Evolutionary conservation across 2,888 invertebrate genomes (phyloP), one percentile per base, ranked within the genome.

Genomic region (Papilio elwesi): DNA sequence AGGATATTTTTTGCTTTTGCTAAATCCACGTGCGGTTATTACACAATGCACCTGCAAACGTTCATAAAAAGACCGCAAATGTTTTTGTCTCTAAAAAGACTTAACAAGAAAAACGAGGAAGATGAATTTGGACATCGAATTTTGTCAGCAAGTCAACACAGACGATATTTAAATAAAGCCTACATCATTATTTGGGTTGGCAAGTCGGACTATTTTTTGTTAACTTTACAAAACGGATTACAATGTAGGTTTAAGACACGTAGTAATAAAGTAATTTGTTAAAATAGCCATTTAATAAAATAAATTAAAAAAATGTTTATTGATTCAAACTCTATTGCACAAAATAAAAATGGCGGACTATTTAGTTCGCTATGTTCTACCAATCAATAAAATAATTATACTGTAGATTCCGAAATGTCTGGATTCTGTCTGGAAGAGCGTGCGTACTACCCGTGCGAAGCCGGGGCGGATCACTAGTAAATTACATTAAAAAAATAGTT

Each of bases 151-250:
- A 26, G 91, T 92, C 92, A 92, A 89, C 90, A 91, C 85, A 78
- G 78, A 85, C 85, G 84, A 38, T 86, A 71, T 90, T 88, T 90
- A 90, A 91, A 91, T 91, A 84, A 78, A 82, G 85, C 78, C 90
- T 87, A 91, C 91, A 89, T 92, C 92, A 92, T 92, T 92, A 92
- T 92, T 89, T 87, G 82, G 78, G 26, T 7, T 75, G 82, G 16
- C 74, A 71, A 74, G 79, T 80, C 68, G 13, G 74, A 83, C 80
- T 10, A 68, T 52, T 1, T 62, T 38, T n/a, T 57, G 49, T 71
- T 76, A 76, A 76, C 51, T 59, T 43, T 5, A 47, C 76, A 48
- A 1, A 2, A 15, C 15, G 52, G 52, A 52, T 51, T 51, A 13
- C 11, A 51, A 51, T 12, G 51, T 43, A 6, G 5, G 6, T 6